Conservation (phyloP, 2,113 vertebrate species). For the Raja brachyura region DNA sequence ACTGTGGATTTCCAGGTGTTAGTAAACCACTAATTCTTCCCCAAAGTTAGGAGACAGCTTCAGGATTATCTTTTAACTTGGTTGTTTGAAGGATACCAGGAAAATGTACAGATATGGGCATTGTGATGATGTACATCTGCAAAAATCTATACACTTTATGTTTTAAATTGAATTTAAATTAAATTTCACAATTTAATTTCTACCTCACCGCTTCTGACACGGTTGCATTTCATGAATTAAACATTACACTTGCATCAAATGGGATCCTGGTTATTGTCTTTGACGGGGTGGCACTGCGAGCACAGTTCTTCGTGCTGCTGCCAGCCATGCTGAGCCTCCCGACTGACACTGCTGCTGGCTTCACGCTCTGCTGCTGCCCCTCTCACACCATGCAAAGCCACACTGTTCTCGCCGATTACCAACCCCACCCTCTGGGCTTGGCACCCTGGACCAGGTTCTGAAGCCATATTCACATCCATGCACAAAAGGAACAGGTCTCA, state of each 20-base stretch:
- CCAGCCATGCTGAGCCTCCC: neutral
- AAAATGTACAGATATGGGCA: neutral
- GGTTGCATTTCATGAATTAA: neutral
- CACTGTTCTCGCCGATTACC: neutral
- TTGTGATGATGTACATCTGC: neutral
- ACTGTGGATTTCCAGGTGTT: neutral
- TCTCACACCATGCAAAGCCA: neutral
- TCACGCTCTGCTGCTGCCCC: neutral
- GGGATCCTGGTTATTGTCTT: neutral
- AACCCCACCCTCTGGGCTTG: neutral
- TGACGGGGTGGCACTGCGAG: neutral
- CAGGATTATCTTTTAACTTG: neutral
- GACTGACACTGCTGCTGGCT: neutral
- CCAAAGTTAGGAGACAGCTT: neutral
- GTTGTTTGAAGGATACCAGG: neutral
- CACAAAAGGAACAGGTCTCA: neutral
- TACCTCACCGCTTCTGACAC: neutral
- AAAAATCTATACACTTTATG: neutral
- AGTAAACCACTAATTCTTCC: neutral
- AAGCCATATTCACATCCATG: neutral
- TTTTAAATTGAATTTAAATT: no score
- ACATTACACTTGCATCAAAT: neutral
- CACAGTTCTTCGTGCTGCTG: neutral
- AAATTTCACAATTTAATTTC: neutral
- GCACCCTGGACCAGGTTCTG: no score